A percentile compares a stretch with the other conserved stretches of the same genome.
Conservation (phyloP, 2,888 invertebrate genomes). For the Monoplex corrugatus region DNA sequence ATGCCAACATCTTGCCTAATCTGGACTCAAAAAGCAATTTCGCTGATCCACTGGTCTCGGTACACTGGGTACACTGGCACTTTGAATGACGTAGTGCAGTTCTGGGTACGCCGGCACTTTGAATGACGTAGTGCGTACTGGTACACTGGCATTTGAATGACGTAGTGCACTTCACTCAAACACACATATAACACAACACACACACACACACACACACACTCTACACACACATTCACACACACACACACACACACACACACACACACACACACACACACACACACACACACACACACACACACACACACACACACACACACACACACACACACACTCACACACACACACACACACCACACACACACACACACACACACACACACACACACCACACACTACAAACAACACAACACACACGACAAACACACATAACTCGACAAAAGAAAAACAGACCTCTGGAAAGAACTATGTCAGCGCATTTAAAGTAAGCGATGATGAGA, state of each 20-base stretch:
- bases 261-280: neutral
- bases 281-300: neutral
- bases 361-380: neutral
- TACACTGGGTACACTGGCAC: neutral
- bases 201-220: neutral
- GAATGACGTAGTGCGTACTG: neutral
- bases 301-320: neutral
- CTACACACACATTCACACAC: neutral
- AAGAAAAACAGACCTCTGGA: too few relatives aligned
- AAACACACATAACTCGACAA: neutral
- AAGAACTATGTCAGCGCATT: too few relatives aligned
- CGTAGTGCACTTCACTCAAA: neutral
- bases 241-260: neutral
- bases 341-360: neutral
- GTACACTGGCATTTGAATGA: neutral
- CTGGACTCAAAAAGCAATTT: slow-evolving; percentile 65
- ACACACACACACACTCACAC: neutral
- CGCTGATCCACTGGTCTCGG: neutral
- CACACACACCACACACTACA: too few relatives aligned
- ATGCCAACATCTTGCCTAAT: slow-evolving; percentile 83
- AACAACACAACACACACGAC: neutral
- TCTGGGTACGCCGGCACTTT: too few relatives aligned
- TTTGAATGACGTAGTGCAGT: neutral
- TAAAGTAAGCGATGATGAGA: too few relatives aligned
- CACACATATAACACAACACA: neutral